Percentiles rank a stretch among this genome's conserved stretches.
phyloP scores from a whole-genome alignment of 2,113 vertebrate genomes.

The Sterna hirundo region DNA sequence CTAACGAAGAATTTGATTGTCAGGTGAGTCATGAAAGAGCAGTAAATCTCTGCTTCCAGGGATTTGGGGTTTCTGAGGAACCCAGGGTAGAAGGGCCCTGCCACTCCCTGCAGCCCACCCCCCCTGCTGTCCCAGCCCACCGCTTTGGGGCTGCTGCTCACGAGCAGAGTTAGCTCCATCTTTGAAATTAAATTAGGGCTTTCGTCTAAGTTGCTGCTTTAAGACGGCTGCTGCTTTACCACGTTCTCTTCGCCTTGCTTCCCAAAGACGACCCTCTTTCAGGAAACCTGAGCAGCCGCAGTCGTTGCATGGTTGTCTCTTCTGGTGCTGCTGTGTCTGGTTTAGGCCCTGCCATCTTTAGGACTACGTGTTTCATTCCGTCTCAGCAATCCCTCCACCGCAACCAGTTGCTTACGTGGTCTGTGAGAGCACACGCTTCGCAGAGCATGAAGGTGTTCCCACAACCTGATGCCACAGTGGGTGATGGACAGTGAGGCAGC shows the following conservation, averaged over 20 bases:
- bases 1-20: background rate
- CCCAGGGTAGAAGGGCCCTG: background rate
- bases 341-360: background rate
- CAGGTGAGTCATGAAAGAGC: background rate
- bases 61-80: background rate
- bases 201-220: background rate
- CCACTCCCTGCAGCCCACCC: background rate
- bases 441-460: background rate
- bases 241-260: background rate
- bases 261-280: background rate
- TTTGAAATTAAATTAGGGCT: background rate
- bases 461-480: fast-evolving
- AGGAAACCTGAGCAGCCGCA: background rate
- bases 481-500: background rate
- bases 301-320: background rate
- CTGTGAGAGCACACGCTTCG: fast-evolving
- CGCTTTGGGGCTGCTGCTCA: background rate
- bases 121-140: background rate
- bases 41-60: background rate
- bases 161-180: background rate
- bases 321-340: too few relatives aligned
- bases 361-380: background rate
- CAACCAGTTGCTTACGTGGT: fast-evolving
- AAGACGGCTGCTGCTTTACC: background rate
- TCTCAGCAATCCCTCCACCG: background rate